Evolutionary conservation across 64 coral and sea anemone genomes (phyloP).

Genomic region (Montipora efflorescens): DNA sequence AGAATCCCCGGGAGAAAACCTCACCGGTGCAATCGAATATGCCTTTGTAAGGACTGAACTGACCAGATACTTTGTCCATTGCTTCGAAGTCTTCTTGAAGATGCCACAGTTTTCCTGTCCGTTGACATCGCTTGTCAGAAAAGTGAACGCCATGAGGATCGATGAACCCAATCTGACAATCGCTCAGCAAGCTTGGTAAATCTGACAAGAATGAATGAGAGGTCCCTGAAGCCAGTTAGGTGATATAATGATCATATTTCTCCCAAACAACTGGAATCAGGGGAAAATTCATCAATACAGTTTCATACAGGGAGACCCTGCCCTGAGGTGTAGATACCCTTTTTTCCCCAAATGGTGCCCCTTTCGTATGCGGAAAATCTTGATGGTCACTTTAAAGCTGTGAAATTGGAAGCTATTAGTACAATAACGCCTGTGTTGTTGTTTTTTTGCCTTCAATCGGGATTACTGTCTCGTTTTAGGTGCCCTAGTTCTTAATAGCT

Average conservation of each 20-base stretch:
- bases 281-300: not conserved
- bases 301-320: not conserved
- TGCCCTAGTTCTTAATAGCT: too few species aligned
- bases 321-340: not conserved
- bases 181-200: constrained; percentile 90
- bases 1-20: constrained; percentile 60
- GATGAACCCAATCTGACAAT: constrained; percentile 62
- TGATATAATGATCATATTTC: not conserved
- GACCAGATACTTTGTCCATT: constrained; percentile 57
- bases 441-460: too few species aligned
- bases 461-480: too few species aligned
- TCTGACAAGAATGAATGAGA: constrained; percentile 59
- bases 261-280: not conserved
- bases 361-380: not conserved
- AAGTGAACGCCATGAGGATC: constrained; percentile 86
- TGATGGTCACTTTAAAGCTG: not conserved
- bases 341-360: not conserved
- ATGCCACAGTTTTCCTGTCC: constrained; percentile 63
- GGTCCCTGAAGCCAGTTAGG: not conserved
- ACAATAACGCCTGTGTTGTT: too few species aligned
- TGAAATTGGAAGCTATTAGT: too few species aligned
- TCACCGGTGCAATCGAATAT: constrained; percentile 76
- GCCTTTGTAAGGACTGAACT: constrained; percentile 89
- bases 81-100: not conserved
- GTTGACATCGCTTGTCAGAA: constrained; percentile 13